Evolutionary conservation across 2,888 invertebrate genomes (phyloP).

Genomic region (Hyposoter didymator): DNA sequence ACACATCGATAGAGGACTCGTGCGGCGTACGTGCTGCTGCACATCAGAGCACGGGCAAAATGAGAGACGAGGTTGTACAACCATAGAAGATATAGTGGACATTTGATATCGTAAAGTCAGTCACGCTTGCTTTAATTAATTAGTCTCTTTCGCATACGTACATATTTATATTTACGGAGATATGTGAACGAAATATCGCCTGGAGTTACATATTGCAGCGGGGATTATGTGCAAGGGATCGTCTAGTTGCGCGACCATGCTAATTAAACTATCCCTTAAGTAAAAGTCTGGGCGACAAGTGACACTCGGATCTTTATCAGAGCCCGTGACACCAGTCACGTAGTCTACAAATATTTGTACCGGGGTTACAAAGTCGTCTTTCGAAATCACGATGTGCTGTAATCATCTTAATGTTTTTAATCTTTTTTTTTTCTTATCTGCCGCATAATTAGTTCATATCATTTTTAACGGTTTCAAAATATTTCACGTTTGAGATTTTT

Average conservation of each 20-base stretch:
- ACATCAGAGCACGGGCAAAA: conserved; percentile 39
- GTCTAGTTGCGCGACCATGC: conserved; percentile 37
- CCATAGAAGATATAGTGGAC: conserved; percentile 61
- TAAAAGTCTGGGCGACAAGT: conserved; percentile 50
- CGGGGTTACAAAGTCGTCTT: neutral
- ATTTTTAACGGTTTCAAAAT: too few relatives aligned
- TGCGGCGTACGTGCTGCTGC: conserved; percentile 42
- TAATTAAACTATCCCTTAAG: conserved; percentile 57
- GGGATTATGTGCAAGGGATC: conserved; percentile 33
- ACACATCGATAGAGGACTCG: conserved; percentile 27
- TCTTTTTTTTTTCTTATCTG: neutral
- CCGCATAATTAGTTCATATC: neutral
- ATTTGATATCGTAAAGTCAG: conserved; percentile 66
- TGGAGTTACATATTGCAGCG: conserved; percentile 2
- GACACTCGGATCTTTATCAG: neutral
- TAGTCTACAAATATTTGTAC: neutral
- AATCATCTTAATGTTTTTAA: neutral
- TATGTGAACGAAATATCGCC: conserved; percentile 5
- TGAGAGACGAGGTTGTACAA: conserved; percentile 50
- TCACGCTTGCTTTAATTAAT: conserved; percentile 64
- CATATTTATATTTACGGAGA: conserved; percentile 2
- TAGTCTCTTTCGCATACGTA: conserved; percentile 49
- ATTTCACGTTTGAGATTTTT: neutral
- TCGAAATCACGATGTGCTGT: neutral
- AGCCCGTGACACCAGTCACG: neutral